phyloP scores from a whole-genome alignment of 53 echinoderm and acorn worm genomes.

The Zoroaster sp. region DNA sequence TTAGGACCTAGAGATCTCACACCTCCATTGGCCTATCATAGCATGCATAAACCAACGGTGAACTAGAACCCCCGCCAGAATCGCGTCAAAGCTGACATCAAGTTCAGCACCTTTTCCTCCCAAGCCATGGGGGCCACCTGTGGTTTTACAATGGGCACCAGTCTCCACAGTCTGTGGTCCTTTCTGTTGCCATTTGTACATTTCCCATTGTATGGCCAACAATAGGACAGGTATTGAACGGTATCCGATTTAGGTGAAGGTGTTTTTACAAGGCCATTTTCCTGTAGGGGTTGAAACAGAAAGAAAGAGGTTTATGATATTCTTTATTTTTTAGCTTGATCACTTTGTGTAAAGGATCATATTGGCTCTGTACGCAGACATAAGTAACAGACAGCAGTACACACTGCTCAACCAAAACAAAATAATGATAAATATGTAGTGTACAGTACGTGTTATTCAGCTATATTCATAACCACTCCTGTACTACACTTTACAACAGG shows the following conservation, averaged over 20 bases:
- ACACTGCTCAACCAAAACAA: too few relatives aligned
- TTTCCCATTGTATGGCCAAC: neutral
- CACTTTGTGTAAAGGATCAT: neutral
- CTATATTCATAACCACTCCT: too few relatives aligned
- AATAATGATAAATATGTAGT: too few relatives aligned
- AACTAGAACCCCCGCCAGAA: neutral
- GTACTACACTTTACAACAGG: too few relatives aligned
- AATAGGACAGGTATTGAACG: neutral
- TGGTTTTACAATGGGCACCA: constrained; percentile 33
- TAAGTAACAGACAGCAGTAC: too few relatives aligned
- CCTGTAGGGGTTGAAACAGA: neutral
- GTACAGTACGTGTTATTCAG: too few relatives aligned
- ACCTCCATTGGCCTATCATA: neutral
- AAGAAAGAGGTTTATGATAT: neutral
- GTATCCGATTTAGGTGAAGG: neutral
- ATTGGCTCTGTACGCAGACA: too few relatives aligned
- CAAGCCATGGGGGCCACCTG: constrained; percentile 18
- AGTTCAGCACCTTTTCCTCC: neutral
- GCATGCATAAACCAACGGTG: neutral
- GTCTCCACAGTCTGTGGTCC: neutral
- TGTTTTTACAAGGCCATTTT: constrained; percentile 28
- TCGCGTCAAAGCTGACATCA: neutral
- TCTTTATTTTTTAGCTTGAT: neutral
- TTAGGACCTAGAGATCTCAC: neutral
- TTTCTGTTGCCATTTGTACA: neutral